phyloP scores from a whole-genome alignment of 2,113 vertebrate genomes.

The Labeo rohita region DNA sequence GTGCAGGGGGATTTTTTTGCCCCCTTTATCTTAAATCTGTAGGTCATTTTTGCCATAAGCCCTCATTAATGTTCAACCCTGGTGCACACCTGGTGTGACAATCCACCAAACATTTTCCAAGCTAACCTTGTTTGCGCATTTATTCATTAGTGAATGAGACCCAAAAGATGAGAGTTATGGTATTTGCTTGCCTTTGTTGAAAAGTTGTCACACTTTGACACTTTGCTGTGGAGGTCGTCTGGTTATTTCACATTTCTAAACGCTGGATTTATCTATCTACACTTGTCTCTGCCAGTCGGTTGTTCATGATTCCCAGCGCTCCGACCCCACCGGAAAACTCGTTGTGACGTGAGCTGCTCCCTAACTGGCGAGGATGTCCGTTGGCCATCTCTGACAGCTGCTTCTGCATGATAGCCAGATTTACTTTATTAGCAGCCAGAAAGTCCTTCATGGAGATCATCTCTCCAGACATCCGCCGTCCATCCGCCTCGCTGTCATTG shows the following conservation, averaged over 20 bases:
- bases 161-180: background rate
- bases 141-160: background rate
- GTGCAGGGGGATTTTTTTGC: no score
- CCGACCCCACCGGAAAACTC: slow-evolving; percentile 84
- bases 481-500: slow-evolving; percentile 77
- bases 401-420: slow-evolving; percentile 83
- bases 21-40: no score
- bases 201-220: background rate
- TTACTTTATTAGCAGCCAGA: slow-evolving; percentile 81
- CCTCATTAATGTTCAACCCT: background rate
- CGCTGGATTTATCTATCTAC: slow-evolving; percentile 71
- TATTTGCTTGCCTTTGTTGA: background rate
- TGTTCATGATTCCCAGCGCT: slow-evolving; percentile 86
- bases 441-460: slow-evolving; percentile 87
- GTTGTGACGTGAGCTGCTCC: slow-evolving; percentile 66
- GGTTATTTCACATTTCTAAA: background rate
- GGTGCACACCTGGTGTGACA: background rate
- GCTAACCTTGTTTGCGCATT: background rate
- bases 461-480: slow-evolving; percentile 81
- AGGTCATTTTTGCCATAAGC: no score
- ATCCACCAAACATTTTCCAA: background rate
- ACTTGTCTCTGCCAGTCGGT: slow-evolving; percentile 84
- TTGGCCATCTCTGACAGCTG: slow-evolving; percentile 82
- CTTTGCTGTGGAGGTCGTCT: background rate
- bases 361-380: slow-evolving; percentile 70